Evolutionary conservation across 2,888 invertebrate species (phyloP), one percentile per base, ranked within the genome.

Genomic region (Corythucha ciliata): DNA sequence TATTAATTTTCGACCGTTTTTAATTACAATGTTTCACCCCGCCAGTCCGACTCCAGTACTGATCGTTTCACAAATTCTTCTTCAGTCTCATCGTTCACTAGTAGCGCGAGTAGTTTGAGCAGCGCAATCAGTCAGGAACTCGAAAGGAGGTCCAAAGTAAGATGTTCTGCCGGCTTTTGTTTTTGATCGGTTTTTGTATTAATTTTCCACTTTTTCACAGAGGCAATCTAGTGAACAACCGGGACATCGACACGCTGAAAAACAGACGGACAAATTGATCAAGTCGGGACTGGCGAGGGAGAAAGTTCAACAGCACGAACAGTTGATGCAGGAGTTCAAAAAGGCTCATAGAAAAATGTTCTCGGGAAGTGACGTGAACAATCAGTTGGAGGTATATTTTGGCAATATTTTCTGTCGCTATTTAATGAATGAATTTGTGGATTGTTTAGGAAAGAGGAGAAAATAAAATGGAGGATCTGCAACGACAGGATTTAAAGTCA

Each of bases 261-360:
- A 49, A 22, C 49, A 20, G 6, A 29, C 53, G 24, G 57, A 55
- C 26, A 58, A 58, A 45, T 53, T 73, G 4, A 57, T 57, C 39
- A 58, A 58, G 33, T 57, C 56, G 44, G 60, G 60, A 26, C 32
- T 68, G 21, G 77, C 76, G 57, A 73, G 74, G 46, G 80, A 81
- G 56, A 76, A 79, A 65, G 76, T 78, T 60, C 76, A 77, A 61
- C 79, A 80, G 59, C 85, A 85, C 63, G 77, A 78, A 60, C 81
- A 81, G 60, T 69, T 90, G 57, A 90, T 90, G 83, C 83, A 89
- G 68, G 90, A 90, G 70, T 90, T 90, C 67, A 87, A 85, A 67
- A 81, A 81, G 64, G 88, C 87, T 4, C 89, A 90, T 69, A 77
- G 80, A 62, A 85, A 83, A 72, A 90, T 90, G 89, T 90, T 90